These are phyloP conservation scores for Anableps anableps DNA, from an alignment of 2,797 vertebrate genomes.

Conservation along the genomic window DNA sequence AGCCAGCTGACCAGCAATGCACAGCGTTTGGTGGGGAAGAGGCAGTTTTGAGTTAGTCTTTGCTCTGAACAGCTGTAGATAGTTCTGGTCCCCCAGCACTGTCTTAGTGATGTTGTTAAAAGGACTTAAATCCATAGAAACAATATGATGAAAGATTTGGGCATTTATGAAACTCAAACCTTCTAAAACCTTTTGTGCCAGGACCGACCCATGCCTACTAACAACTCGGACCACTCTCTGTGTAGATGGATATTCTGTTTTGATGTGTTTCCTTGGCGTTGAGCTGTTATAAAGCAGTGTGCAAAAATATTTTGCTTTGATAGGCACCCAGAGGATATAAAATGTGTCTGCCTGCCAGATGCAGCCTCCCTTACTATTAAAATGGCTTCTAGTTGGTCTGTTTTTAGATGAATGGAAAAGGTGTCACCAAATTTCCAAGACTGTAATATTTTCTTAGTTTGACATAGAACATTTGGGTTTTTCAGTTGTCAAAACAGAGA, in stretches of 20 bases:
- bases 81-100: background rate
- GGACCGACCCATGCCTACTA: background rate
- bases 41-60: background rate
- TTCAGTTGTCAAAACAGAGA: conserved; percentile 17
- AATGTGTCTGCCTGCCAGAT: conserved; percentile 19
- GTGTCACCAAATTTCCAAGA: background rate
- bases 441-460: background rate
- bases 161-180: background rate
- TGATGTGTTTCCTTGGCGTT: background rate
- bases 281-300: conserved; percentile 6
- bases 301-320: conserved; percentile 6
- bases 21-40: background rate
- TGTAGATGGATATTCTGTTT: background rate
- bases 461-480: background rate
- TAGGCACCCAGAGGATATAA: conserved; percentile 20
- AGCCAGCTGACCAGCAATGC: background rate
- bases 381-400: background rate
- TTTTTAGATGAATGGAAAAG: conserved; percentile 11
- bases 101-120: background rate
- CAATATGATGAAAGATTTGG: background rate
- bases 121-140: background rate
- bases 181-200: background rate
- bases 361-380: background rate
- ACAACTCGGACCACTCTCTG: background rate
- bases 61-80: background rate